Conservation (phyloP, 2,888 invertebrate species). For the Xestia ashworthii region DNA sequence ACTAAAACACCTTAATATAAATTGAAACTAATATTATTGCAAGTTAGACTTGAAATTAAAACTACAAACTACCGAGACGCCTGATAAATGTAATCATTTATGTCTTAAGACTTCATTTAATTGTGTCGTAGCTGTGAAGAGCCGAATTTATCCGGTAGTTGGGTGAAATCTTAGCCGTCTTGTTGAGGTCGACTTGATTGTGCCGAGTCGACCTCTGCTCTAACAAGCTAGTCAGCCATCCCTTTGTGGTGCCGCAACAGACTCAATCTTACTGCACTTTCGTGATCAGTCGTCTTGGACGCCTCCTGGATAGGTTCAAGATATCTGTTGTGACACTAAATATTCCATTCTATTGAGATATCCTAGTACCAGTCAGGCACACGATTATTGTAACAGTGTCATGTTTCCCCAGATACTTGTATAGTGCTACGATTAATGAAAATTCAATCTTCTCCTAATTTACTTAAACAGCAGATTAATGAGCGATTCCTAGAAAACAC, state of each 20-base stretch:
- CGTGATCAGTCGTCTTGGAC: slow-evolving; percentile 51
- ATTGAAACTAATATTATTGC: slow-evolving; percentile 13
- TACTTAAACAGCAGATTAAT: slow-evolving; percentile 7
- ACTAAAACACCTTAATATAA: slow-evolving; percentile 17
- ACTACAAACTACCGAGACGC: slow-evolving; percentile 2
- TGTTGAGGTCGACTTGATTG: slow-evolving; percentile 65
- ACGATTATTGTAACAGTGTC: neutral
- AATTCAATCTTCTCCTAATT: slow-evolving; percentile 14
- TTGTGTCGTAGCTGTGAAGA: slow-evolving; percentile 15
- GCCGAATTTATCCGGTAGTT: slow-evolving; percentile 60
- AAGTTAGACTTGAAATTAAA: slow-evolving; percentile 13
- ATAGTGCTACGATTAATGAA: slow-evolving; percentile 1
- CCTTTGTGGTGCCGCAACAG: slow-evolving; percentile 66
- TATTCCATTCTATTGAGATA: neutral
- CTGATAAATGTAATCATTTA: slow-evolving; percentile 21
- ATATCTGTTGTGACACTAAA: neutral
- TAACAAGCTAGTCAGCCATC: slow-evolving; percentile 63
- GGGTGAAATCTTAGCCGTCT: slow-evolving; percentile 67
- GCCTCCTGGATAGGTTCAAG: slow-evolving; percentile 5
- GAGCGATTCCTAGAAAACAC: slow-evolving; percentile 30
- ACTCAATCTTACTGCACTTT: slow-evolving; percentile 68
- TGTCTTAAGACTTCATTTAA: slow-evolving; percentile 9
- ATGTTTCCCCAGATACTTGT: slow-evolving; percentile 2
- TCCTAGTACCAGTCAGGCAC: neutral
- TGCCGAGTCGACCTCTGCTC: slow-evolving; percentile 59